Evolutionary conservation across 2,888 invertebrate genomes (phyloP), one percentile per base, ranked within the genome.

Genomic region (Catocala fraxini): DNA sequence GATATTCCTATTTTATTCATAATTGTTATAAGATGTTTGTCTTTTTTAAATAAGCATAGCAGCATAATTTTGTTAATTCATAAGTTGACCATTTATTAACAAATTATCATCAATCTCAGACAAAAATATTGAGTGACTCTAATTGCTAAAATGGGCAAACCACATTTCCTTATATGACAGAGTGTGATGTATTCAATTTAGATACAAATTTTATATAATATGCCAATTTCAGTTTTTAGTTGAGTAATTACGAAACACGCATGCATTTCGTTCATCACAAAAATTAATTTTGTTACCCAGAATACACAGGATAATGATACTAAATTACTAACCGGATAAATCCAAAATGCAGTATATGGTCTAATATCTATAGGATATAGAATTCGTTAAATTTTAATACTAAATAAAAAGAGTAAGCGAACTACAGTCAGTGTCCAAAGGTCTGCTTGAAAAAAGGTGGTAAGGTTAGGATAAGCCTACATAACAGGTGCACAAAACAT

Each of bases 171-270:
- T 42, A 35, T 55, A 56, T 60, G 83, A 81, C 89, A 90, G 89
- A 89, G 89, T 71, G 86, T 86, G 90, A 89, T 79, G 80, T 59
- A 54, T 66, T 64, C 51, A 51, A 58, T 60, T 66, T 46, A 25
- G 39, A 43, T 63, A 68, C 54, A 47, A 65, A 75, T 75, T 73
- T 49, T 43, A 65, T 78, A 78, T 74, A 66, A 59, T 83, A 86
- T 89, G 88, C 91, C 89, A 91, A 91, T 90, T 87, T 83, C 66
- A 54, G 68, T 79, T 78, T 25, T 56, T 59, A 73, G 64, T 72
- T 53, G 57, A 79, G 63, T 65, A 73, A 77, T 80, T 73, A 77
- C 69, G 73, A 83, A 79, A 65, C 63, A 65, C 65, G 63, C 59
- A 68, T 70, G 73, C 71, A 77, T 82, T 82, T 81, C 79, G 65